Conservation (phyloP, 2,888 invertebrate species). For the Pristionchus maxplancki region DNA sequence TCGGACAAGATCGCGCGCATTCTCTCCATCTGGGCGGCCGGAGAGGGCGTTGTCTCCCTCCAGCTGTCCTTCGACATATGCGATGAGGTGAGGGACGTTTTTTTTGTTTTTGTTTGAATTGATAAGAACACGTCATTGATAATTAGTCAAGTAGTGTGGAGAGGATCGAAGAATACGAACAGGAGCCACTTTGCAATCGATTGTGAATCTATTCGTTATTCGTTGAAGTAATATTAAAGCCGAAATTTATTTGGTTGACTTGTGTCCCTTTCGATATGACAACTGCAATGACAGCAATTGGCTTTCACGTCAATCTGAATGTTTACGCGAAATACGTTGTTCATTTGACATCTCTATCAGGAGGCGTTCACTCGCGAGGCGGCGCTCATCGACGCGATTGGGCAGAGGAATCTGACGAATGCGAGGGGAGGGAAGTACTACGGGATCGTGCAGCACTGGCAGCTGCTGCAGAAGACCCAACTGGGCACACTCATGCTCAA, state of each 20-base stretch:
- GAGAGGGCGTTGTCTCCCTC: slow-evolving; percentile 34
- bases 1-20: slow-evolving; percentile 32
- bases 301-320: too few relatives aligned
- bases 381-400: slow-evolving; percentile 34
- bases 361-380: slow-evolving; percentile 51
- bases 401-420: slow-evolving; percentile 40
- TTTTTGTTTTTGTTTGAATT: background rate
- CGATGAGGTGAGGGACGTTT: slow-evolving; percentile 45
- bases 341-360: too few relatives aligned
- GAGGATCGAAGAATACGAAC: too few relatives aligned
- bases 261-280: too few relatives aligned
- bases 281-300: too few relatives aligned
- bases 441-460: slow-evolving; percentile 2
- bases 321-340: too few relatives aligned
- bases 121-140: too few relatives aligned
- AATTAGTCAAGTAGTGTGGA: too few relatives aligned
- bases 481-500: slow-evolving; percentile 51
- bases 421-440: slow-evolving; percentile 47
- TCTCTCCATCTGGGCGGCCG: slow-evolving; percentile 28
- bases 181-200: too few relatives aligned
- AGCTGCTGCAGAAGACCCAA: slow-evolving; percentile 9
- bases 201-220: too few relatives aligned
- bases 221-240: too few relatives aligned
- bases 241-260: too few relatives aligned
- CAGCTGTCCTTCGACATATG: slow-evolving; percentile 44